Conservation (phyloP, 2,797 vertebrate species). For the Aeoliscus strigatus region DNA sequence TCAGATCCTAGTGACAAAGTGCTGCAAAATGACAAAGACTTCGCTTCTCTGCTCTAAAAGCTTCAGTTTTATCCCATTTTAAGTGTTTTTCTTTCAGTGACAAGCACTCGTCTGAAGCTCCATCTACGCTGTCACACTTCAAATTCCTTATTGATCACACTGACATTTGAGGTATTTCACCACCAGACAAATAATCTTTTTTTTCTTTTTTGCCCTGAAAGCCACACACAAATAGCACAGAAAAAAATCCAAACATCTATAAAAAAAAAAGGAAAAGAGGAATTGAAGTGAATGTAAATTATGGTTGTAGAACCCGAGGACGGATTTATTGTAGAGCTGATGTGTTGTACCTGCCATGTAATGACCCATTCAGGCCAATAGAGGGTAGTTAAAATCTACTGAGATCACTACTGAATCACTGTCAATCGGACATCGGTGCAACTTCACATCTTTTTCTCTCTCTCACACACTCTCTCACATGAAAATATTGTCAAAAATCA, state of each 20-base stretch:
- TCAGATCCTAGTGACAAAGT: constrained; percentile 59
- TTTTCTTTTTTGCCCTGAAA: constrained; percentile 1
- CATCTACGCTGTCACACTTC: constrained; percentile 39
- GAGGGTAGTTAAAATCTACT: constrained; percentile 70
- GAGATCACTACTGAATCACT: constrained; percentile 8
- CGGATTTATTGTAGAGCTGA: constrained; percentile 20
- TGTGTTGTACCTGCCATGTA: constrained; percentile 47
- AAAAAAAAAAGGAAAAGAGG: constrained; percentile 8
- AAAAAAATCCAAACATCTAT: no score
- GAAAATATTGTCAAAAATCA: no score
- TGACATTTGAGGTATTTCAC: constrained; percentile 36
- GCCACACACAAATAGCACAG: no score
- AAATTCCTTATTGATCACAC: constrained; percentile 32
- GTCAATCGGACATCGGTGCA: constrained; percentile 9
- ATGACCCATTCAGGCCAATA: constrained; percentile 65
- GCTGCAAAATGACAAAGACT: constrained; percentile 48
- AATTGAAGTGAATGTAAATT: constrained; percentile 1
- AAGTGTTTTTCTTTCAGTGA: constrained; percentile 38
- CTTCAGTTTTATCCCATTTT: constrained; percentile 40
- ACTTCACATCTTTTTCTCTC: no score
- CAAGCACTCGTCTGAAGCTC: constrained; percentile 42
- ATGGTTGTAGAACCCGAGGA: constrained; percentile 1
- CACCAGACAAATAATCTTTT: constrained; percentile 22
- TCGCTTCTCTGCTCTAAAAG: constrained; percentile 43
- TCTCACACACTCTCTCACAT: no score